Conservation (phyloP, 2,888 invertebrate genomes). For the Mycalesis mineus region DNA sequence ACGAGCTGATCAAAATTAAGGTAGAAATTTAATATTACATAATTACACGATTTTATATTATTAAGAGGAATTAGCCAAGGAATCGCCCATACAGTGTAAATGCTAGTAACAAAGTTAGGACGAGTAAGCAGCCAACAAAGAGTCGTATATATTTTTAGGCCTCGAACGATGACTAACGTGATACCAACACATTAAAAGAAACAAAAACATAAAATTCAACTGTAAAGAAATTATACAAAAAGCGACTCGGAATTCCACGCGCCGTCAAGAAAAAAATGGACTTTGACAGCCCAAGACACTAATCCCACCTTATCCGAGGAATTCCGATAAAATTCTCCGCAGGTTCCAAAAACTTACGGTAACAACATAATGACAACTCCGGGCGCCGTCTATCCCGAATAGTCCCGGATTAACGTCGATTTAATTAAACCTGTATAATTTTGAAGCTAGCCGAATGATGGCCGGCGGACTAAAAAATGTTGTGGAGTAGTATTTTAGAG, state of each 20-base stretch:
- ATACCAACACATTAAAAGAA: too few relatives aligned
- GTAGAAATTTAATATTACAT: too few relatives aligned
- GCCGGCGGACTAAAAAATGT: conserved; percentile 8
- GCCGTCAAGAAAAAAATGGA: conserved; percentile 20
- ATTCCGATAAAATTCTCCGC: conserved; percentile 52
- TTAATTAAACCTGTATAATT: conserved; percentile 77
- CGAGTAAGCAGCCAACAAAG: too few relatives aligned
- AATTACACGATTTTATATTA: too few relatives aligned
- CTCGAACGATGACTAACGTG: too few relatives aligned
- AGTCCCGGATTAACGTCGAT: conserved; percentile 72
- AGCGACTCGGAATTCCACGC: not conserved
- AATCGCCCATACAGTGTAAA: too few relatives aligned
- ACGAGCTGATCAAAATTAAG: too few relatives aligned
- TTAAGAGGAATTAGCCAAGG: too few relatives aligned
- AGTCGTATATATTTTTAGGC: too few relatives aligned
- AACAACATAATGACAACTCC: conserved; percentile 69
- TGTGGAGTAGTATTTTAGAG: conserved; percentile 1
- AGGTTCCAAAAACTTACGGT: conserved; percentile 55
- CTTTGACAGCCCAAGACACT: conserved; percentile 38
- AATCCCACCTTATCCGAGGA: conserved; percentile 47
- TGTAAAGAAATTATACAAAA: not conserved
- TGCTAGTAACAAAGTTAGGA: too few relatives aligned
- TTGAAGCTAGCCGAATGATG: conserved; percentile 43
- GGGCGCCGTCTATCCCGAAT: conserved; percentile 57
- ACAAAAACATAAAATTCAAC: not conserved